Evolutionary conservation across 2,797 vertebrate species (phyloP).

Genomic region (Acridotheres tristis): DNA sequence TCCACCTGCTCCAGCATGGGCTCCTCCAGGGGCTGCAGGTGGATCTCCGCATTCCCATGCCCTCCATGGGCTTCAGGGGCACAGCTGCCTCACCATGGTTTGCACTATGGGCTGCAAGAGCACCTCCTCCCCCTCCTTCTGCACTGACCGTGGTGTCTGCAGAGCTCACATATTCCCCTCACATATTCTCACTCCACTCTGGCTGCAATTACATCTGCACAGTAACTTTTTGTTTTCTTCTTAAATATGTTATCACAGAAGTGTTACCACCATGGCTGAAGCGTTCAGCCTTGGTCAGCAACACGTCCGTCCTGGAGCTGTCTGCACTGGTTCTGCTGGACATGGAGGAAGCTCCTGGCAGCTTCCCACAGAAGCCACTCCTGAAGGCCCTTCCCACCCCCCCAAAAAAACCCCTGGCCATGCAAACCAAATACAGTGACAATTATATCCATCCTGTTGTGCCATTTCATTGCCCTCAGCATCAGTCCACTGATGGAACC

Average conservation of each 20-base stretch:
- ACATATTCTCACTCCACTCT: not conserved
- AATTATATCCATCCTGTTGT: rapidly evolving
- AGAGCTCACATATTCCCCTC: not conserved
- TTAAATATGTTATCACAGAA: not conserved
- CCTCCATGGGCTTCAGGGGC: not conserved
- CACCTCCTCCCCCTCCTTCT: not conserved
- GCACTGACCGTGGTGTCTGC: not conserved
- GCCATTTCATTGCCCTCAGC: rapidly evolving
- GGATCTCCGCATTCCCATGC: not conserved
- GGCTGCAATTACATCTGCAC: not conserved
- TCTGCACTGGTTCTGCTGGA: not conserved
- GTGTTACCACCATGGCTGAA: not conserved
- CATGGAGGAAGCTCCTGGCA: not conserved
- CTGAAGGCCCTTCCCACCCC: too few relatives aligned
- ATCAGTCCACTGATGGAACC: not conserved
- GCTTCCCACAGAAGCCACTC: not conserved
- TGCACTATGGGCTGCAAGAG: not conserved
- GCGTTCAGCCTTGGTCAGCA: not conserved
- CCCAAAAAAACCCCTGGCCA: not conserved
- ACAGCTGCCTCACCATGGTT: not conserved
- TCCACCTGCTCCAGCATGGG: not conserved
- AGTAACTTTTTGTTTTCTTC: not conserved
- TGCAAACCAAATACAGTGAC: not conserved
- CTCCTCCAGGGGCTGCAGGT: not conserved
- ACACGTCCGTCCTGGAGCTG: not conserved